Base-by-base conservation (phyloP, 1,140 invertebrate species). In the Lepidurus packardi region DNA sequence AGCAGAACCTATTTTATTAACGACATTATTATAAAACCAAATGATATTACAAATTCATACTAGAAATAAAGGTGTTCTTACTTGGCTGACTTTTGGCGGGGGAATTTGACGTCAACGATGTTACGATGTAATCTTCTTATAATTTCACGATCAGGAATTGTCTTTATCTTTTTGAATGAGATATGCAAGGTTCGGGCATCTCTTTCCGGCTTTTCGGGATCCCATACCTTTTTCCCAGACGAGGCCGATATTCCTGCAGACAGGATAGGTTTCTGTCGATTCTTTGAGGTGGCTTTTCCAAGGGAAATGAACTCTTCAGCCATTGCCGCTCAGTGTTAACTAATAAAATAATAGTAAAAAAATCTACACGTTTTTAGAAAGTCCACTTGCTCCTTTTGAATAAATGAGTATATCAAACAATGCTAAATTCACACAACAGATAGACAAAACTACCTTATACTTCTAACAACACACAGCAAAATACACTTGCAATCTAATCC, bases 51-150 rank as follows among this genome's bases (percentile, higher is more conserved):
- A 16, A 7, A 25, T 16, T 43, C 9, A 45, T 42, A n/a, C 34
- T 13, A 43, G 25, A 42, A n/a, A n/a, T 44, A 45, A 11, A 34
- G 1, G 24, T n/a, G 0, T 21, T 43, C 41, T 25, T 77, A 77
- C 75, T 47, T 77, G 43, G 75, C 75, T 45, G 43, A 45, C 24
- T 77, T 77, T 44, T 77, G 75, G 43, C 75, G 75, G 43, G 75
- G 75, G 24, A 77, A 43, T 77, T 44, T 41, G 10, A 77, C 43
- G 24, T 77, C 75, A 13, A 77, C 43, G 7, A 77, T 77, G 16
- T 47, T 77, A 13, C 34, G 43, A 44, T 77, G 75, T 7, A 77
- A 24, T 77, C 47, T 65, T 43, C 75, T 34, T 24, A 77, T 44
- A 11, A 45, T 24, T 44, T 77, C 75, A 1, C 75, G 43, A 13